Percentiles rank a stretch among this genome's conserved stretches.
These are phyloP conservation scores for Chiloscyllium punctatum DNA, from an alignment of 2,797 vertebrate genomes.

Conservation along the genomic window DNA sequence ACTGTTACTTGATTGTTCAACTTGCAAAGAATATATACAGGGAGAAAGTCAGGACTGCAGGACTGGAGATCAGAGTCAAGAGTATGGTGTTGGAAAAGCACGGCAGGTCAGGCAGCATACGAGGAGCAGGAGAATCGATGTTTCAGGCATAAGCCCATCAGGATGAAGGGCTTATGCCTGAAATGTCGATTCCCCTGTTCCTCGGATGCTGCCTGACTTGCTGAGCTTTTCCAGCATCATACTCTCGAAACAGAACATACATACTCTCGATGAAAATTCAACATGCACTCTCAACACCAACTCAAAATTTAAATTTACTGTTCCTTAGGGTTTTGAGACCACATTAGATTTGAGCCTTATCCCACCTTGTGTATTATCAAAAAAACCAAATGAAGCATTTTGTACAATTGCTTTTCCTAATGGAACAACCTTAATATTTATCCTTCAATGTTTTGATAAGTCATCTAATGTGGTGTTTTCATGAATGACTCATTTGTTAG, in stretches of 20 bases:
- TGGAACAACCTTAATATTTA: neutral
- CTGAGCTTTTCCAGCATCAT: too few species aligned
- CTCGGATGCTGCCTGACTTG: too few species aligned
- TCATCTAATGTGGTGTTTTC: neutral
- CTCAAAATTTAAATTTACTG: neutral
- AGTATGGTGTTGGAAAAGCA: too few species aligned
- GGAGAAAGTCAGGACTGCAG: too few species aligned
- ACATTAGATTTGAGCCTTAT: neutral
- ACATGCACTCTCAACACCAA: neutral
- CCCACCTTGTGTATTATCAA: neutral
- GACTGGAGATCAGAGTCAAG: too few species aligned
- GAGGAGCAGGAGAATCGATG: too few species aligned
- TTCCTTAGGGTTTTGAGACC: neutral
- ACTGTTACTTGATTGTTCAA: neutral
- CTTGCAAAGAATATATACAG: too few species aligned
- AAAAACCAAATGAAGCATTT: neutral
- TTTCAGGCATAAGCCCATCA: too few species aligned
- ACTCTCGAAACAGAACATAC: neutral
- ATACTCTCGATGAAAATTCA: neutral
- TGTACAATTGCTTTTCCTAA: neutral
- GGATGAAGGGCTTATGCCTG: too few species aligned
- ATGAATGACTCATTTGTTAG: neutral
- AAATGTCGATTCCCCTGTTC: too few species aligned
- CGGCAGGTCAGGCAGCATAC: too few species aligned
- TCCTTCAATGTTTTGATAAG: neutral